Conservation (phyloP, 2,888 invertebrate genomes). For the Stenichneumon culpator region DNA sequence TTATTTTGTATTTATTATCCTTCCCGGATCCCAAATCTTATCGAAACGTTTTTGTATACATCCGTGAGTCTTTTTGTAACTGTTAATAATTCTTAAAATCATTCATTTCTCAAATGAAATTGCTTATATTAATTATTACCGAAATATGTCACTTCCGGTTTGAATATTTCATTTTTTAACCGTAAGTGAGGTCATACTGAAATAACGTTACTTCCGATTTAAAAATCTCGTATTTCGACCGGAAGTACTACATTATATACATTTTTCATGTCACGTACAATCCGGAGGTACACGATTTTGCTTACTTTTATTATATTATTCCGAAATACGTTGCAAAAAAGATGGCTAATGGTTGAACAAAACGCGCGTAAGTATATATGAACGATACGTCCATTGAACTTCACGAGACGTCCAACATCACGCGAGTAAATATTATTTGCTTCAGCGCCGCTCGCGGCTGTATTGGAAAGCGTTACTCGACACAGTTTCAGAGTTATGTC, state of each 20-base stretch:
- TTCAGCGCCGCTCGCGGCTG: not conserved
- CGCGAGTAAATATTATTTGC: not conserved
- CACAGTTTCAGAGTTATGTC: not conserved
- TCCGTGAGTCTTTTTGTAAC: not conserved
- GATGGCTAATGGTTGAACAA: too few relatives aligned
- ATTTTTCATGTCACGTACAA: not conserved
- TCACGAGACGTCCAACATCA: not conserved
- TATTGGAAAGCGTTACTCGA: not conserved
- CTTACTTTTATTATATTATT: not conserved
- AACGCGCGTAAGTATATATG: not conserved
- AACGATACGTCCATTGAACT: not conserved
- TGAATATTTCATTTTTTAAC: too few relatives aligned
- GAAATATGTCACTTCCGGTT: too few relatives aligned
- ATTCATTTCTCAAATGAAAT: not conserved
- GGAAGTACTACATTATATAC: too few relatives aligned
- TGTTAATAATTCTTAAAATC: not conserved
- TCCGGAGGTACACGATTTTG: not conserved
- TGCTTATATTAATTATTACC: not conserved
- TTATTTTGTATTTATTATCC: conserved; percentile 16
- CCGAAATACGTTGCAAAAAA: not conserved
- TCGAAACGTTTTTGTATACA: not conserved
- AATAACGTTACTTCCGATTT: too few relatives aligned
- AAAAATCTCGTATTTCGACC: too few relatives aligned
- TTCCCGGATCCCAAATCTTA: not conserved
- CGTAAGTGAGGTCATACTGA: too few relatives aligned